These are phyloP conservation scores for Thereuonema tuberculata DNA, from an alignment of 1,140 invertebrate species.

Conservation along the genomic window DNA sequence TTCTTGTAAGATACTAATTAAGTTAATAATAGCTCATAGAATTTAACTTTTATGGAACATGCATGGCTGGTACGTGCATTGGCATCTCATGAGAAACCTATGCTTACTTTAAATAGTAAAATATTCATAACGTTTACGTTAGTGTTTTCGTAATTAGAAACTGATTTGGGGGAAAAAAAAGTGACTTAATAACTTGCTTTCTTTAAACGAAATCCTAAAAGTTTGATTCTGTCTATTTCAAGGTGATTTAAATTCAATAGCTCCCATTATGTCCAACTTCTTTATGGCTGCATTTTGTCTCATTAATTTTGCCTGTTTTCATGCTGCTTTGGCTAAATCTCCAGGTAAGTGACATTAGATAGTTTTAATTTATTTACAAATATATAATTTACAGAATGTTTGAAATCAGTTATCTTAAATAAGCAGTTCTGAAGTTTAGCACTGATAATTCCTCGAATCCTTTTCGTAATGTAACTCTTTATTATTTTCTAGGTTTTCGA, in stretches of 20 bases:
- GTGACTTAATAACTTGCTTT: too few relatives aligned
- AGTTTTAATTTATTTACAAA: background rate
- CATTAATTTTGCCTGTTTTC: conserved; percentile 91
- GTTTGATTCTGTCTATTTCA: conserved; percentile 8
- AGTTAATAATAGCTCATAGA: too few relatives aligned
- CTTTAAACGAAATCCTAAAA: too few relatives aligned
- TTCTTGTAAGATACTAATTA: too few relatives aligned
- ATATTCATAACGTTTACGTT: too few relatives aligned
- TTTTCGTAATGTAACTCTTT: background rate
- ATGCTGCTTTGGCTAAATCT: conserved; percentile 64
- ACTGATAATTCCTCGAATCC: background rate
- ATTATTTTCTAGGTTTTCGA: conserved; percentile 10
- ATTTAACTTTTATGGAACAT: too few relatives aligned
- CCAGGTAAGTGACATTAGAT: conserved; percentile 28
- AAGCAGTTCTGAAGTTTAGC: background rate
- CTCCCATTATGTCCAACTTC: conserved; percentile 89
- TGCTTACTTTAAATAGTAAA: too few relatives aligned
- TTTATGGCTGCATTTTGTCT: conserved; percentile 90
- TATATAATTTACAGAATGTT: too few relatives aligned
- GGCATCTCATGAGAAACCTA: too few relatives aligned
- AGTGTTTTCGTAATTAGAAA: too few relatives aligned
- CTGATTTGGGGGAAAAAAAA: too few relatives aligned
- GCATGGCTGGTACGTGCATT: too few relatives aligned
- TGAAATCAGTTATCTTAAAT: background rate
- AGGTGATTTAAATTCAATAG: conserved; percentile 54